Evolutionary conservation across 2,888 invertebrate species (phyloP), one percentile per base, ranked within the genome.

Genomic region (Polylopha cassiicola): DNA sequence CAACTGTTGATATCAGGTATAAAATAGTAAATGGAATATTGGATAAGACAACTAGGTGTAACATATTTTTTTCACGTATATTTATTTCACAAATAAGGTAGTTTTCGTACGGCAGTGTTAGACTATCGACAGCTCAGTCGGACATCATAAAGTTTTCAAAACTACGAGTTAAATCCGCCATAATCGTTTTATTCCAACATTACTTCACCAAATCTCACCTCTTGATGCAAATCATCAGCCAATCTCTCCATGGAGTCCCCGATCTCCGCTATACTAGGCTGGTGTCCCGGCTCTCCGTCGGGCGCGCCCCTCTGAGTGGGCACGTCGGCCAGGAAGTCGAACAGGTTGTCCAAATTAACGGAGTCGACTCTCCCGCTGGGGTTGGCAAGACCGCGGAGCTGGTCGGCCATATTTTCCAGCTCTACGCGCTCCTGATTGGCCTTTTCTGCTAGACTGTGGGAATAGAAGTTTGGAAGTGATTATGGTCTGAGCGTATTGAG

Each of bases 291-390:
- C 62, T 78, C 80, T 7, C 85, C 82, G 38, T 86, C 86, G 1
- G 84, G 81, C 10, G 86, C 84, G n/a, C 82, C 82, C 0, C 81
- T 58, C 41, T 77, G 77, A 3, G 76, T 66, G 17, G 81, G 87
- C 21, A 93, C 92, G 55, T 95, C 95, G 0, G 94, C 94, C 11
- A 96, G 85, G 78, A 96, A 96, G 41, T 95, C 95, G 78, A 96
- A 96, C 56, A 96, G 80, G 73, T 95, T 95, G 73, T 96, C 96
- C 58, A 96, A 78, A 68, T 95, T 95, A 0, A 95, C 93, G 0
- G 93, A 92, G 60, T 94, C 94, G 4, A 90, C 75, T n/a, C 87
- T 70, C 5, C 74, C 69, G 43, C 66, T 64, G 41, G 72, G 64
- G 33, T 69, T 73, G 11, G 70, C 70, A 0, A 81, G 56, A 0